Percentiles rank a stretch among this genome's conserved stretches.
These are phyloP conservation scores for Tychaedon coryphoeus DNA, from an alignment of 2,113 vertebrate species.

Conservation along the genomic window DNA sequence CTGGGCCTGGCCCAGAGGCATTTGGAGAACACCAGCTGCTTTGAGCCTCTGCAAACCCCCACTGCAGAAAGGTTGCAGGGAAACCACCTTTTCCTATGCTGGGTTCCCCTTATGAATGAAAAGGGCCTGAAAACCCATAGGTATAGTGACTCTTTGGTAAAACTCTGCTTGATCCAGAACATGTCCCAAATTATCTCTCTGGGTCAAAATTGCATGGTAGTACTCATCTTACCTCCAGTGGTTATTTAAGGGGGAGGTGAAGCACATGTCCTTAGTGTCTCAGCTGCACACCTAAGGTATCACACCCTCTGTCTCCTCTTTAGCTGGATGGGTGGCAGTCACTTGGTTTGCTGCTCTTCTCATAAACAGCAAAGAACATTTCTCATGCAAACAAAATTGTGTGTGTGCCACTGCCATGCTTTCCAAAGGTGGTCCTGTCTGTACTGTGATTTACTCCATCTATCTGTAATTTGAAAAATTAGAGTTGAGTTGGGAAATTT, in stretches of 20 bases:
- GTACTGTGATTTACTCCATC: neutral
- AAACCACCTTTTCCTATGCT: neutral
- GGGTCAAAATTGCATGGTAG: neutral
- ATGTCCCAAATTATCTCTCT: rapidly evolving
- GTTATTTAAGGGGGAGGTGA: neutral
- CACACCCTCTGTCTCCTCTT: neutral
- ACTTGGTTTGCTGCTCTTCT: neutral
- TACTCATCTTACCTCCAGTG: neutral
- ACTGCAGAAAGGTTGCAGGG: rapidly evolving
- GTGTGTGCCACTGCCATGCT: neutral
- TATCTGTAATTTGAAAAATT: neutral
- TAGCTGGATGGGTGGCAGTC: neutral
- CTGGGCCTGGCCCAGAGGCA: neutral
- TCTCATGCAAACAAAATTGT: neutral
- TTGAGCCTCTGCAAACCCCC: neutral
- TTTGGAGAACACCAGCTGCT: neutral
- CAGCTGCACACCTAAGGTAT: too few species aligned
- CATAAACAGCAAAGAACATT: neutral
- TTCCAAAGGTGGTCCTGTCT: neutral
- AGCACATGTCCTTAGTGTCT: neutral
- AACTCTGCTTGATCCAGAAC: neutral
- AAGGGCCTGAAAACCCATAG: neutral
- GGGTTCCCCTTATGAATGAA: neutral
- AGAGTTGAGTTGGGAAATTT: neutral
- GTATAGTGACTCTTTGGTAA: neutral